A percentile compares a stretch with the other conserved stretches of the same genome.
Conservation (phyloP, 2,888 invertebrate genomes). For the Plagodis dolabraria region DNA sequence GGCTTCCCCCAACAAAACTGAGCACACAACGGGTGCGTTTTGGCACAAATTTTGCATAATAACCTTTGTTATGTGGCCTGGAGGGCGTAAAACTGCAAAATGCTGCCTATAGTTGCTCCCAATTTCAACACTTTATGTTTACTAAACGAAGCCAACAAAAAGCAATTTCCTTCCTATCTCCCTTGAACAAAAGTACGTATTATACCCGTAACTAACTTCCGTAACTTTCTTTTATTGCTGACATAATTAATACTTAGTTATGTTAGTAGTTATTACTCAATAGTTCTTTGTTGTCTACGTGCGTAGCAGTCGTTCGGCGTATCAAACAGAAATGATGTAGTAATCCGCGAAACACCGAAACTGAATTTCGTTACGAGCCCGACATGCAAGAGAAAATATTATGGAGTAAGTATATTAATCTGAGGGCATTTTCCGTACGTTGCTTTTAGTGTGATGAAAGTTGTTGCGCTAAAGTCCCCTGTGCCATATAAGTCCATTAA, state of each 20-base stretch:
- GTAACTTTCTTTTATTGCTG: slow-evolving; percentile 25
- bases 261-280: slow-evolving; percentile 13
- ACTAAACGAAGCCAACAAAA: slow-evolving; percentile 40
- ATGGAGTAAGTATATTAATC: slow-evolving; percentile 79
- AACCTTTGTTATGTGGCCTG: slow-evolving; percentile 60
- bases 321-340: slow-evolving; percentile 25
- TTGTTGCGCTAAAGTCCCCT: slow-evolving; percentile 74
- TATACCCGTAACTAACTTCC: slow-evolving; percentile 19
- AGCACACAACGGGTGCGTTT: slow-evolving; percentile 60
- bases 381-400: slow-evolving; percentile 60
- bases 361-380: slow-evolving; percentile 34
- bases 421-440: slow-evolving; percentile 76
- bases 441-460: slow-evolving; percentile 83
- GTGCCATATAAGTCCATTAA: slow-evolving; percentile 81
- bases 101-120: slow-evolving; percentile 36
- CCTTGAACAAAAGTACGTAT: slow-evolving; percentile 24
- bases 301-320: slow-evolving; percentile 10
- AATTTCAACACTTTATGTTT: slow-evolving; percentile 39
- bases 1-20: slow-evolving; percentile 61
- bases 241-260: slow-evolving; percentile 26
- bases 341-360: slow-evolving; percentile 31
- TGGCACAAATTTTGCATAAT: slow-evolving; percentile 77
- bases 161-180: slow-evolving; percentile 36
- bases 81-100: slow-evolving; percentile 56
- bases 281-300: slow-evolving; percentile 18